These are phyloP conservation scores for Amphilophus citrinellus DNA, from an alignment of 2,113 vertebrate genomes.

Conservation along the genomic window DNA sequence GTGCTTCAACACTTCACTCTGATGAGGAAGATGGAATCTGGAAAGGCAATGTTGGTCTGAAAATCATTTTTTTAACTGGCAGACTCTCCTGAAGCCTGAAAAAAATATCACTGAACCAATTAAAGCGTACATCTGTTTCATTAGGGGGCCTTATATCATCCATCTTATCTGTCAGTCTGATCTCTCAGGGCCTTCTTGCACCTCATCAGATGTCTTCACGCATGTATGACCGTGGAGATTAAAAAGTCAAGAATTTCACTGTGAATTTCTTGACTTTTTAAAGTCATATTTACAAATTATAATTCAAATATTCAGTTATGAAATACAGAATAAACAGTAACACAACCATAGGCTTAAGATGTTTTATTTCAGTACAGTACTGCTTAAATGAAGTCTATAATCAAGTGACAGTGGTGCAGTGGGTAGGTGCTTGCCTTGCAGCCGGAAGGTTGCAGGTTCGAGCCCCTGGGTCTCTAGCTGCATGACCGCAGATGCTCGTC, in stretches of 20 bases:
- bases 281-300: constrained; percentile 14
- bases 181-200: constrained; percentile 39
- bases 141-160: constrained; percentile 71
- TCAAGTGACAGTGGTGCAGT: too few species aligned
- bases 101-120: constrained; percentile 76
- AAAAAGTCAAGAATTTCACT: constrained; percentile 62
- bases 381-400: background rate
- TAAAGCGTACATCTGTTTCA: constrained; percentile 81
- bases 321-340: background rate
- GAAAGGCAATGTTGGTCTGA: constrained; percentile 64
- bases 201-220: constrained; percentile 55
- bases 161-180: constrained; percentile 75
- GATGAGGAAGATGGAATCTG: constrained; percentile 44
- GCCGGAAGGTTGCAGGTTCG: too few species aligned
- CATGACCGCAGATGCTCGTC: too few species aligned
- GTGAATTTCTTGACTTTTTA: constrained; percentile 6
- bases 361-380: constrained; percentile 5
- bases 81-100: constrained; percentile 51
- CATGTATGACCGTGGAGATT: constrained; percentile 48
- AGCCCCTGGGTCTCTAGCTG: too few species aligned
- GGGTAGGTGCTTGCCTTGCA: too few species aligned
- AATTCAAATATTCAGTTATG: constrained; percentile 29
- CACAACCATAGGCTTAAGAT: background rate
- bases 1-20: constrained; percentile 48
- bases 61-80: constrained; percentile 60